A percentile compares a stretch with the other conserved stretches of the same genome.
These are phyloP conservation scores for Pagrus major DNA, from an alignment of 2,113 vertebrate genomes.

Conservation along the genomic window DNA sequence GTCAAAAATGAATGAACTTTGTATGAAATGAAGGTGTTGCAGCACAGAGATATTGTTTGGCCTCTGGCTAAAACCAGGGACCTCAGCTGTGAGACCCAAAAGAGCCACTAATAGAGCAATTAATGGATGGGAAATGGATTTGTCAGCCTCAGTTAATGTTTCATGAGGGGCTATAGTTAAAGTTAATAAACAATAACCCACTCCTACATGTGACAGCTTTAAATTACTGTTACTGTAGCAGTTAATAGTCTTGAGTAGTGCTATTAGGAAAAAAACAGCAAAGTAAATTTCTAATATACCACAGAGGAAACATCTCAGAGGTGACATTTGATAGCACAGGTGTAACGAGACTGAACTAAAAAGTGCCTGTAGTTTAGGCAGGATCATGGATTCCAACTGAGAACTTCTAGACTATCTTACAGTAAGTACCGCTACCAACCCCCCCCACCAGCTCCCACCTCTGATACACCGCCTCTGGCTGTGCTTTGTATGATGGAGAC, in stretches of 20 bases:
- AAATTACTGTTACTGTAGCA: neutral
- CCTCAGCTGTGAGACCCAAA: constrained; percentile 49
- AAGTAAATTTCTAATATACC: neutral
- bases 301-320: neutral
- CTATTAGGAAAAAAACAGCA: neutral
- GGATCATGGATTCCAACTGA: constrained; percentile 54
- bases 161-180: constrained; percentile 1
- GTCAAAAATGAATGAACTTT: constrained; percentile 35
- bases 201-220: neutral
- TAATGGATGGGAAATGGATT: constrained; percentile 46
- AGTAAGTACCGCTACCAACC: constrained; percentile 48
- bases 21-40: neutral
- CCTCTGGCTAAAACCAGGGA: constrained; percentile 38
- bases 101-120: constrained; percentile 41
- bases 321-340: neutral
- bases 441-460: constrained; percentile 48
- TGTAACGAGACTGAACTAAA: constrained; percentile 27
- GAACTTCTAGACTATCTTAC: constrained; percentile 54
- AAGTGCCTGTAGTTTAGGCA: constrained; percentile 23
- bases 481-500: constrained; percentile 75
- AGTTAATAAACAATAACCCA: constrained; percentile 18
- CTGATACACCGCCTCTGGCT: constrained; percentile 71
- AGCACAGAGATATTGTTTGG: constrained; percentile 41
- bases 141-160: constrained; percentile 32
- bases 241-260: neutral